Evolutionary conservation across 64 coral and sea anemone genomes (phyloP).

Genomic region (Platygyra sinensis): DNA sequence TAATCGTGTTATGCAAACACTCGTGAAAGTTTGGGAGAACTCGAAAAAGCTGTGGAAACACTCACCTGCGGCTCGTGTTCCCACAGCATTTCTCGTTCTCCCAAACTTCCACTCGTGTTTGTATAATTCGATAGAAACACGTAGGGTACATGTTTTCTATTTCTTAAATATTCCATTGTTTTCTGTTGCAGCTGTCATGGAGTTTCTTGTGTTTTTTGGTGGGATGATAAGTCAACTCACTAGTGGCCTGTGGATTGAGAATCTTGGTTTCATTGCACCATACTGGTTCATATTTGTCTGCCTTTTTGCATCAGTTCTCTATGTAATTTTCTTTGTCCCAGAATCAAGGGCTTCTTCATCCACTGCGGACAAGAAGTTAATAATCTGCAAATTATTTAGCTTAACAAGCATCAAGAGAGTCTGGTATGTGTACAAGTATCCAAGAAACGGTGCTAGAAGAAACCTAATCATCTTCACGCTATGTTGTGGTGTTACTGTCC

Average conservation of each 20-base stretch:
- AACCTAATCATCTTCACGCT: conserved; percentile 41
- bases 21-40: too few species aligned
- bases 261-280: conserved; percentile 41
- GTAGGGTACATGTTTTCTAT: too few species aligned
- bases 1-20: too few species aligned
- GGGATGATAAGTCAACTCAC: conserved; percentile 57
- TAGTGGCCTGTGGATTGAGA: conserved; percentile 63
- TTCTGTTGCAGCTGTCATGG: conserved; percentile 23
- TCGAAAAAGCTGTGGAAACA: too few species aligned
- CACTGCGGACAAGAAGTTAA: background rate
- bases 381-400: conserved; percentile 25
- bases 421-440: conserved; percentile 18
- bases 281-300: conserved; percentile 70
- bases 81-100: too few species aligned
- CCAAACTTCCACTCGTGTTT: too few species aligned
- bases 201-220: conserved; percentile 33
- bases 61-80: too few species aligned
- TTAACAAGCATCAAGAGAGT: conserved; percentile 33
- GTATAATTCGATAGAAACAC: too few species aligned
- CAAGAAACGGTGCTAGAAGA: conserved; percentile 36
- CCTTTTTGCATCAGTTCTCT: background rate
- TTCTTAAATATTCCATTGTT: background rate
- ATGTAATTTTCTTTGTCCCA: conserved; percentile 35
- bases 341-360: conserved; percentile 20
- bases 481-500: background rate